Percentiles rank a stretch among this genome's conserved stretches.
Conservation (phyloP, 2,888 invertebrate genomes). For the Pollenia labialis region DNA sequence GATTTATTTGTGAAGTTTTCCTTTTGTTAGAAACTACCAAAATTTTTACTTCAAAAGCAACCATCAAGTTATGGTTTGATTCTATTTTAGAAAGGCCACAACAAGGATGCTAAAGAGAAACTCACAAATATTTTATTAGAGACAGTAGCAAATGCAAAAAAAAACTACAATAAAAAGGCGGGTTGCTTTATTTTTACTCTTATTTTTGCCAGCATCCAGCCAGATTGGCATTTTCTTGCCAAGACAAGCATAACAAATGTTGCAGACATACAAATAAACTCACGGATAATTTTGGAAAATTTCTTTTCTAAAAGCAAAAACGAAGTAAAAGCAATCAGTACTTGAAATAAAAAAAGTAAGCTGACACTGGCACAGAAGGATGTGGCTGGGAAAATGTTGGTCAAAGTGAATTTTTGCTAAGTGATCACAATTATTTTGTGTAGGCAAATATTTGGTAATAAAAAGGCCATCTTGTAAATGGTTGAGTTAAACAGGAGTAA, state of each 20-base stretch:
- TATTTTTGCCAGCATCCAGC: slow-evolving; percentile 30
- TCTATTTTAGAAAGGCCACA: slow-evolving; percentile 40
- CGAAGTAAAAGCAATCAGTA: slow-evolving; percentile 67
- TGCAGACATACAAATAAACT: slow-evolving; percentile 28
- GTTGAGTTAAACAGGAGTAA: too few relatives aligned
- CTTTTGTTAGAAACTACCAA: slow-evolving; percentile 49
- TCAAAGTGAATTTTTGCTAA: background rate
- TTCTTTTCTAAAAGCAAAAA: slow-evolving; percentile 54
- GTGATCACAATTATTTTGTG: too few relatives aligned
- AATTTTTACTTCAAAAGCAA: background rate
- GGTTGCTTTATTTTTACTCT: background rate
- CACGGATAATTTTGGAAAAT: slow-evolving; percentile 35
- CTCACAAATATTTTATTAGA: background rate
- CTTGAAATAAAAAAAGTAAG: slow-evolving; percentile 24
- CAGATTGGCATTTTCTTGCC: slow-evolving; percentile 57
- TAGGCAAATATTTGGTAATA: too few relatives aligned
- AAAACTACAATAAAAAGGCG: slow-evolving; percentile 65
- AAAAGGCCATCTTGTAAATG: too few relatives aligned
- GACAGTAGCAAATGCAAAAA: slow-evolving; percentile 18
- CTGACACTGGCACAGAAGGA: slow-evolving; percentile 7
- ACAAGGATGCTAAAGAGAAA: background rate
- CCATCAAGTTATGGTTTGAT: slow-evolving; percentile 43
- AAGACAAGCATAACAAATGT: slow-evolving; percentile 66
- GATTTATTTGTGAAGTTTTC: slow-evolving; percentile 69
- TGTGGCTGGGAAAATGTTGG: background rate